Conservation (phyloP, 2,113 vertebrate genomes). For the Erpornis zantholeuca region DNA sequence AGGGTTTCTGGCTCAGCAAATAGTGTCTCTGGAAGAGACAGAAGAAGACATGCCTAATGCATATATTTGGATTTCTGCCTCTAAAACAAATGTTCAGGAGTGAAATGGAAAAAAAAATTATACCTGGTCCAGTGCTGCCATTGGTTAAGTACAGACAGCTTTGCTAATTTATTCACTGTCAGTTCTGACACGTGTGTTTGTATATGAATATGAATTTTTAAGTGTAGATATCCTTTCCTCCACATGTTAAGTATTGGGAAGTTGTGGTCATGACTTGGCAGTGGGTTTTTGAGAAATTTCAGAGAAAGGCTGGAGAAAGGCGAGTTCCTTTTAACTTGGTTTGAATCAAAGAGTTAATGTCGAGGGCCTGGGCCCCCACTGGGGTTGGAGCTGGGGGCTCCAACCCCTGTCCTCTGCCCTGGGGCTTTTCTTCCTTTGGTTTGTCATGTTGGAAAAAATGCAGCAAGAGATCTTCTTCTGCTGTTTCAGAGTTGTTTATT, state of each 20-base stretch:
- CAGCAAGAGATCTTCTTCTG: too few species aligned
- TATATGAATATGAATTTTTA: neutral
- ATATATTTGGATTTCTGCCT: neutral
- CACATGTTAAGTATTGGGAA: accelerated
- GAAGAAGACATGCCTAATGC: neutral
- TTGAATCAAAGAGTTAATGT: too few species aligned
- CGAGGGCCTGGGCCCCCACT: too few species aligned
- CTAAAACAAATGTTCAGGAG: neutral
- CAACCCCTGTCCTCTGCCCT: too few species aligned
- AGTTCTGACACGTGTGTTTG: accelerated
- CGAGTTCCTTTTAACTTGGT: too few species aligned
- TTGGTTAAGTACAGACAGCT: neutral
- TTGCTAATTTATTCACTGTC: neutral
- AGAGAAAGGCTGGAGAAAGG: too few species aligned
- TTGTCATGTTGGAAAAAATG: too few species aligned
- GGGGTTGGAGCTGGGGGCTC: too few species aligned
- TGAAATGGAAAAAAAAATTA: neutral
- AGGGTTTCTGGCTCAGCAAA: slow-evolving; percentile 1
- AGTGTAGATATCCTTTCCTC: neutral
- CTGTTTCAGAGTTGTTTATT: too few species aligned
- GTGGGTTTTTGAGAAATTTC: too few species aligned
- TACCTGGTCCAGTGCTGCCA: neutral
- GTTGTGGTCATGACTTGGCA: too few species aligned
- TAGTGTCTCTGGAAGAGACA: neutral
- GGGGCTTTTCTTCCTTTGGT: too few species aligned